Percentiles rank a stretch among this genome's conserved stretches.
Evolutionary conservation across 2,888 invertebrate species (phyloP).

Genomic region (Coenonympha arcania): DNA sequence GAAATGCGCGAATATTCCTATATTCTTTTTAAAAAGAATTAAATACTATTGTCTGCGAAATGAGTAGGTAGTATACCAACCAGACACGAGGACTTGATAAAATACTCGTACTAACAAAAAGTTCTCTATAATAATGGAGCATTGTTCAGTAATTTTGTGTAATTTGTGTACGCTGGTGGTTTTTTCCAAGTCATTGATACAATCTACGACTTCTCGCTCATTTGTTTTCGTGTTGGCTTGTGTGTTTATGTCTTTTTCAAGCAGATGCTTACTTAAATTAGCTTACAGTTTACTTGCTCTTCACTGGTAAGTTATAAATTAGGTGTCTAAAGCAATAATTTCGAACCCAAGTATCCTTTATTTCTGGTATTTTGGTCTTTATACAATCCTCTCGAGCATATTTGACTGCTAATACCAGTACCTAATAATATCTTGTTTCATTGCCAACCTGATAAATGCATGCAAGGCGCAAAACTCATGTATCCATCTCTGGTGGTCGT

Average conservation of each 20-base stretch:
- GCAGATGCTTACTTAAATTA: not conserved
- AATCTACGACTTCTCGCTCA: conserved; percentile 17
- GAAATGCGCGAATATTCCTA: not conserved
- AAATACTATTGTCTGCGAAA: conserved; percentile 14
- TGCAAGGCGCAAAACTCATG: no score
- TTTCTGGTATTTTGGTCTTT: no score
- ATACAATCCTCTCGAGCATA: no score
- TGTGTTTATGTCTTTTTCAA: conserved; percentile 1
- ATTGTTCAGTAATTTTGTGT: conserved; percentile 22
- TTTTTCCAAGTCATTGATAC: conserved; percentile 13
- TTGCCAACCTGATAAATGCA: no score
- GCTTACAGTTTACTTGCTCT: no score
- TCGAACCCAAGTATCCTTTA: no score
- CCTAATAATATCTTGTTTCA: no score
- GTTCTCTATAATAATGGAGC: conserved; percentile 18
- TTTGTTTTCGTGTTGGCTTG: conserved; percentile 7
- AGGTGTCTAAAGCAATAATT: not conserved
- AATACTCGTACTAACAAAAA: conserved; percentile 20
- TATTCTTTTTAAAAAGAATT: conserved; percentile 3
- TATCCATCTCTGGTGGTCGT: no score
- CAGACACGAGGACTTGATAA: conserved; percentile 18
- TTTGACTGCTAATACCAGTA: no score
- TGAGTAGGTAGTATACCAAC: no score
- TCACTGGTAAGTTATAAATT: no score
- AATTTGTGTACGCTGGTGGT: conserved; percentile 10